Evolutionary conservation across 2,113 vertebrate species (phyloP), one percentile per base, ranked within the genome.

Genomic region (Panurus biarmicus): DNA sequence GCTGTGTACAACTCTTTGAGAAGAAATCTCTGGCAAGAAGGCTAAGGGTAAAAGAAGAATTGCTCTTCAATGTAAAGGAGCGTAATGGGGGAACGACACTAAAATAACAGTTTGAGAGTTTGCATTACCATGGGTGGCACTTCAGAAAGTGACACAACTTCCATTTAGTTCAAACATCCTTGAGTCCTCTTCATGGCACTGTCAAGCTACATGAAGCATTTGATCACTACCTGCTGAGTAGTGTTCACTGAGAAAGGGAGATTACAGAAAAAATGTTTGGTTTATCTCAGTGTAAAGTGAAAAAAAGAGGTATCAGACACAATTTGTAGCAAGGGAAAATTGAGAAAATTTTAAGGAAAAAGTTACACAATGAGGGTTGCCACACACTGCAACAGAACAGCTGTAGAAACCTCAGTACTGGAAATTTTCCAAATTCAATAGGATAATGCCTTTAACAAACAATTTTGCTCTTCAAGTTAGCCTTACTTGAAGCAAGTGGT

Each of bases 1-100:
- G 94, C 83, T 91, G 82, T 73, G 77, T 93, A 91, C 54, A 97
- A 90, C 93, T 91, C 69, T 96, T 96, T 91, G 85, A 69, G 82
- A 94, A 96, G 93, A 90, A 95, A 94, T 85, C 76, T 93, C 92
- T 45, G 36, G 45, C 4, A 89, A 95, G 86, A 97, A 96, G 83
- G 88, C 83, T 96, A 96, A 65, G 45, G 65, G 85, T 48, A 85
- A 84, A 80, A 97, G 90, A 89, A 97, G 94, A 96, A 70, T 88
- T 95, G 50, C n/a, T 94, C 40, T 78, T 94, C 64, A 61, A 45
- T 96, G 31, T 69, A 82, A 78, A 79, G 50, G 40, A 90, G 42
- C 17, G 2, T 60, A 83, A 47, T 14, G 40, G 11, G 31, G 16
- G 89, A 84, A 85, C n/a, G 10, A 25, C 50, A 16, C 38, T 69